Conservation (phyloP, 64 coral and sea anemone genomes). For the Orbicella faveolata region DNA sequence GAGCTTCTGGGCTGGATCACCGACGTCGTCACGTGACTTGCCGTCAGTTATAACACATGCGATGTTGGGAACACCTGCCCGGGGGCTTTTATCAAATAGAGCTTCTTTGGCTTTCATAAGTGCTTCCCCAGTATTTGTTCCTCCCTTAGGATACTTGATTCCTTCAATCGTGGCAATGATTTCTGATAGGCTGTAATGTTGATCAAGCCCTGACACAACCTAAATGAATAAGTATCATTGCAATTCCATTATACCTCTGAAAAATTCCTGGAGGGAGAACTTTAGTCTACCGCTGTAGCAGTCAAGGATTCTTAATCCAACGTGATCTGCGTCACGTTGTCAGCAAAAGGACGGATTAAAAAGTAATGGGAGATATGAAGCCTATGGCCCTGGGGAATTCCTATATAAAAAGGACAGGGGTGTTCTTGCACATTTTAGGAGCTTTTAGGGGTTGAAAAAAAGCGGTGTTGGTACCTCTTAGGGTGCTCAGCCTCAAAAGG, state of each 20-base stretch:
- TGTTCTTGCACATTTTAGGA: no score
- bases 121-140: constrained; percentile 55
- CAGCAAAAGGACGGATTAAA: no score
- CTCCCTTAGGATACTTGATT: constrained; percentile 42
- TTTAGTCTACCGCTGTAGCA: no score
- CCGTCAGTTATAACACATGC: constrained; percentile 65
- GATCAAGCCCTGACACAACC: background rate
- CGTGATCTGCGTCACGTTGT: no score
- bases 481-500: no score
- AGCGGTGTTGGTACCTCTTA: no score
- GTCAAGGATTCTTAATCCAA: no score
- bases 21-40: constrained; percentile 41
- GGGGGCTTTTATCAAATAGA: constrained; percentile 37
- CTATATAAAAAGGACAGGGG: no score
- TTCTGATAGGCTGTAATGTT: background rate
- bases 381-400: no score
- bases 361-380: no score
- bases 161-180: background rate
- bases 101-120: background rate
- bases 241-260: background rate
- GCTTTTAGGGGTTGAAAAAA: no score
- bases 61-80: constrained; percentile 32
- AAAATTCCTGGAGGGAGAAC: no score
- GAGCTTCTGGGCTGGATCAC: background rate
- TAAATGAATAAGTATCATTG: background rate